phyloP scores from a whole-genome alignment of 1,140 invertebrate genomes.

The Drosophila funebris region DNA sequence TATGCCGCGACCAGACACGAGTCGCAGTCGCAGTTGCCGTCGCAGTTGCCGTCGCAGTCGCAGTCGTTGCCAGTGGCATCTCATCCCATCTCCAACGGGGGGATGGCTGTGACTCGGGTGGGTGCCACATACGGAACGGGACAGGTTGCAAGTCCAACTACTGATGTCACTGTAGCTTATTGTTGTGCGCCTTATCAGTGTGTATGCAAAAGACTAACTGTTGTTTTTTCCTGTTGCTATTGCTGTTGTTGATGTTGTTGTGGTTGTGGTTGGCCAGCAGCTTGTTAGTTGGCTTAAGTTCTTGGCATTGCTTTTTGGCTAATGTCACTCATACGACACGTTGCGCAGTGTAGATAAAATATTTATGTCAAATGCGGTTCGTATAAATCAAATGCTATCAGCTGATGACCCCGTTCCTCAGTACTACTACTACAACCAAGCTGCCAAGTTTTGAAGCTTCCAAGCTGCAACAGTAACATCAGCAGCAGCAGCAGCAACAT shows the following conservation, averaged over 20 bases:
- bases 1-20: conserved; percentile 52
- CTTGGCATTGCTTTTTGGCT: conserved; percentile 53
- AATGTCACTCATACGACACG: conserved; percentile 81
- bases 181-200: conserved; percentile 74
- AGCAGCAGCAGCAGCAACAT: conserved; percentile 15
- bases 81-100: background rate
- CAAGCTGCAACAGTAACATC: background rate
- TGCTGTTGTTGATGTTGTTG: conserved; percentile 52
- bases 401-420: conserved; percentile 70
- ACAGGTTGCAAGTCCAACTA: conserved; percentile 56
- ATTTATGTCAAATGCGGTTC: conserved; percentile 71
- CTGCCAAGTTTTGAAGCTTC: background rate
- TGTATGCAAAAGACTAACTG: conserved; percentile 69
- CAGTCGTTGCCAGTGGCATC: background rate
- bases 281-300: conserved; percentile 60
- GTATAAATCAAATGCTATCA: conserved; percentile 79
- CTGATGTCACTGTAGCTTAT: conserved; percentile 55
- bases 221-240: conserved; percentile 14
- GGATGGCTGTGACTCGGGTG: conserved; percentile 36
- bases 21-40: conserved; percentile 19
- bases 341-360: conserved; percentile 72
- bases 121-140: conserved; percentile 45
- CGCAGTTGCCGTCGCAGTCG: background rate
- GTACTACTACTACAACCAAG: too few species aligned
- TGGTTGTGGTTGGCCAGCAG: conserved; percentile 47